Conservation (phyloP, 1,140 invertebrate genomes). For the Drosophila parvula region DNA sequence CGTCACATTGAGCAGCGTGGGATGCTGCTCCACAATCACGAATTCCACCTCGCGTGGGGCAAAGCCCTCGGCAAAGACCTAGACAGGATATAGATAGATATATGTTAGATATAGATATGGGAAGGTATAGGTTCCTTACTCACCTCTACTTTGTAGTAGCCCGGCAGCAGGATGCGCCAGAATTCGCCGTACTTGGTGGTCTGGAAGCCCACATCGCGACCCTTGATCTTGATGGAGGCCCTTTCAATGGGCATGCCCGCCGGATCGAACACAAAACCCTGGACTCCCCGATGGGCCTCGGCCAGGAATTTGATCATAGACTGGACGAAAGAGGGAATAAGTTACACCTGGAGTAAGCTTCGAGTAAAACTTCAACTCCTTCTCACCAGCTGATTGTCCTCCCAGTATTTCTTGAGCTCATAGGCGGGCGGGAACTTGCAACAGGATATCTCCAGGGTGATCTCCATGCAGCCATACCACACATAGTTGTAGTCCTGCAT, state of each 20-base stretch:
- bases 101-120: too few species aligned
- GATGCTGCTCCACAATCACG: constrained; percentile 93
- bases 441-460: constrained; percentile 98
- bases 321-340: not conserved
- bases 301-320: constrained; percentile 93
- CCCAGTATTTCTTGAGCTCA: constrained; percentile 96
- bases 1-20: constrained; percentile 93
- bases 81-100: not conserved
- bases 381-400: constrained; percentile 94
- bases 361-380: not conserved
- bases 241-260: constrained; percentile 92
- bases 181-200: constrained; percentile 97
- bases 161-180: constrained; percentile 94
- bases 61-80: constrained; percentile 94
- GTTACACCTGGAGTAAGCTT: not conserved
- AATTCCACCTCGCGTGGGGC: constrained; percentile 93
- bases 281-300: constrained; percentile 93
- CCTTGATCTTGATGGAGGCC: constrained; percentile 92
- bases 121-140: constrained; percentile 27
- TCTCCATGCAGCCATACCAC: constrained; percentile 99
- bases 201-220: constrained; percentile 93
- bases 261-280: constrained; percentile 93
- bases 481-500: constrained; percentile 99
- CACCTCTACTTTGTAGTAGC: constrained; percentile 93
- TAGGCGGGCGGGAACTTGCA: constrained; percentile 96